A percentile compares a stretch with the other conserved stretches of the same genome.
Conservation (phyloP, 2,888 invertebrate species). For the Campoplex capitator region DNA sequence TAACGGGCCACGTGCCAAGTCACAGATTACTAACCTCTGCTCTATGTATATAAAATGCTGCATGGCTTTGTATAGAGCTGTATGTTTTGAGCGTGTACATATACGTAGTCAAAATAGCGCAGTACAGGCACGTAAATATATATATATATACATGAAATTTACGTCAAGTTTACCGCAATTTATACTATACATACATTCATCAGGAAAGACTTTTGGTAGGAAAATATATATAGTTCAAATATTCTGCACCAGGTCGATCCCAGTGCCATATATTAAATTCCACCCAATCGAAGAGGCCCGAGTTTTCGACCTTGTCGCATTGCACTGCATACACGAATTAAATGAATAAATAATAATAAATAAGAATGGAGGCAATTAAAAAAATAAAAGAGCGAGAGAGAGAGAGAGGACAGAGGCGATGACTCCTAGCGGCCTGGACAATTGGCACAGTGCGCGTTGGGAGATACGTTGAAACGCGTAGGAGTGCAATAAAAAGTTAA, state of each 20-base stretch:
- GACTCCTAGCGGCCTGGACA: background rate
- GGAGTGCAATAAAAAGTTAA: constrained; percentile 18
- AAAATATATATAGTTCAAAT: background rate
- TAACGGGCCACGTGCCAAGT: constrained; percentile 13
- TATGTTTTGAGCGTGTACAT: background rate
- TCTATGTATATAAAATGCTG: background rate
- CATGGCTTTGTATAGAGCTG: background rate
- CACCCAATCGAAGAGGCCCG: background rate
- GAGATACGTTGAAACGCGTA: constrained; percentile 17
- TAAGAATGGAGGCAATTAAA: background rate
- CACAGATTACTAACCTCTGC: constrained; percentile 8
- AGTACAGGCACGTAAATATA: background rate
- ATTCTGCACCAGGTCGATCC: constrained; percentile 8
- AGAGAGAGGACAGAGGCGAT: background rate
- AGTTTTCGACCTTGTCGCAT: constrained; percentile 6
- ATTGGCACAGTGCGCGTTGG: background rate
- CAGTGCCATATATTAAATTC: background rate
- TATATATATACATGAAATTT: background rate
- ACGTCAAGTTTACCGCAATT: constrained; percentile 9
- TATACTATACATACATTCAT: background rate
- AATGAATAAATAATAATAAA: background rate
- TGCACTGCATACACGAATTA: background rate
- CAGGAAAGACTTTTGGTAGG: background rate
- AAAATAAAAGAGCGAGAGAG: no score
- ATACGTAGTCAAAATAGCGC: background rate